Evolutionary conservation across 2,113 vertebrate genomes (phyloP).

Genomic region (Rhinoptilus africanus): DNA sequence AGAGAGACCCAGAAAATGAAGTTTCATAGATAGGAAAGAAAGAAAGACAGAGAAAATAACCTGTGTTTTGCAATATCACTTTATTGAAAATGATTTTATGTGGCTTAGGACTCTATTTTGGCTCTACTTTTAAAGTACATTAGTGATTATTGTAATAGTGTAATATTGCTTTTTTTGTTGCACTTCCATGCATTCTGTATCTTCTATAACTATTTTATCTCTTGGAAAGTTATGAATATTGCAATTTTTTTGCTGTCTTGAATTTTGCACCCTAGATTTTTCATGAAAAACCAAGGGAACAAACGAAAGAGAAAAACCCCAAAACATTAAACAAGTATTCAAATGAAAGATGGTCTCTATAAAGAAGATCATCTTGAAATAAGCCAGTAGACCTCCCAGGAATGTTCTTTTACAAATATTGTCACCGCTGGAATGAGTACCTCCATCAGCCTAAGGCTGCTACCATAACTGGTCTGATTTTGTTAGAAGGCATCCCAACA

Average conservation of each 20-base stretch:
- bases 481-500: background rate
- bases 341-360: background rate
- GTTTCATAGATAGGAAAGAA: background rate
- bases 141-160: background rate
- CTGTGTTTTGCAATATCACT: background rate
- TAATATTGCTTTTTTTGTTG: background rate
- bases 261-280: background rate
- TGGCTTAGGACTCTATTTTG: background rate
- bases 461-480: slow-evolving; percentile 34
- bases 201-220: background rate
- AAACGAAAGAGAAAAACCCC: background rate
- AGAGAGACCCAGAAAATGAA: background rate
- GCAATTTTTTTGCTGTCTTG: background rate
- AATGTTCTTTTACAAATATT: slow-evolving; percentile 43
- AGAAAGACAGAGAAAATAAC: background rate
- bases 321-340: background rate
- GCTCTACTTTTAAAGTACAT: background rate
- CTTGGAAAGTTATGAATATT: background rate
- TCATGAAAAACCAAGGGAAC: rapidly evolving
- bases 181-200: background rate
- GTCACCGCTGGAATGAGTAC: background rate
- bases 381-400: slow-evolving; percentile 27
- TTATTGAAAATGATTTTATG: background rate
- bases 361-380: slow-evolving; percentile 5
- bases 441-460: background rate